Percentiles rank a stretch among this genome's conserved stretches.
Conservation (phyloP, 2,113 vertebrate species). For the Hippocampus barbouri region DNA sequence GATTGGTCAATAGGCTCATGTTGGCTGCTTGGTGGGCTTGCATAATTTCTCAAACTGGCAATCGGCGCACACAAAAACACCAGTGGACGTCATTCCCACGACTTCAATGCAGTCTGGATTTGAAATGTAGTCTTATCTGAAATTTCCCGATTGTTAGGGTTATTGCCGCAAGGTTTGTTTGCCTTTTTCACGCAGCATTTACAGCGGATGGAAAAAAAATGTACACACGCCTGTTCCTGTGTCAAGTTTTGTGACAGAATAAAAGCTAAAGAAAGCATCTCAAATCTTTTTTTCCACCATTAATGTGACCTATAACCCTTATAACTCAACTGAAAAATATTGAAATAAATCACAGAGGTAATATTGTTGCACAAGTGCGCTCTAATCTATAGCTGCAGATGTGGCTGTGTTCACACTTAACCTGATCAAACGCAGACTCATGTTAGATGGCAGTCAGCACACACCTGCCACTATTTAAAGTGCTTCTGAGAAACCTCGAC, state of each 20-base stretch:
- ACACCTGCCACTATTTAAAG: not conserved
- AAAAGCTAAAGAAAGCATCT: not conserved
- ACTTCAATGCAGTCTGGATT: no score
- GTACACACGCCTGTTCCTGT: not conserved
- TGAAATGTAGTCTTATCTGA: not conserved
- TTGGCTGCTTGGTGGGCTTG: slow-evolving; percentile 40
- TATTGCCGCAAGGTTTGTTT: slow-evolving; percentile 1
- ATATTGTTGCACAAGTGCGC: not conserved
- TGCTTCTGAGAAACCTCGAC: no score
- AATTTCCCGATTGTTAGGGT: not conserved
- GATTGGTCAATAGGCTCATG: slow-evolving; percentile 54
- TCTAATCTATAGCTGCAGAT: not conserved
- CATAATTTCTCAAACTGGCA: slow-evolving; percentile 43
- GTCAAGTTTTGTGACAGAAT: not conserved
- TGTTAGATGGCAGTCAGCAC: not conserved
- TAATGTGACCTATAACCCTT: not conserved
- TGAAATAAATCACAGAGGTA: no score
- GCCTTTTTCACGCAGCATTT: not conserved
- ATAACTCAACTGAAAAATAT: not conserved
- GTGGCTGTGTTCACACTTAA: not conserved
- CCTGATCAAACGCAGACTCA: not conserved
- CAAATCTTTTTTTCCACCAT: not conserved
- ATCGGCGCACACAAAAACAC: slow-evolving; percentile 6
- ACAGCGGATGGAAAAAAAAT: not conserved
- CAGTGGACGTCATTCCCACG: not conserved